Evolutionary conservation across 2,113 vertebrate genomes (phyloP).

Genomic region (Lampris megalopsis): DNA sequence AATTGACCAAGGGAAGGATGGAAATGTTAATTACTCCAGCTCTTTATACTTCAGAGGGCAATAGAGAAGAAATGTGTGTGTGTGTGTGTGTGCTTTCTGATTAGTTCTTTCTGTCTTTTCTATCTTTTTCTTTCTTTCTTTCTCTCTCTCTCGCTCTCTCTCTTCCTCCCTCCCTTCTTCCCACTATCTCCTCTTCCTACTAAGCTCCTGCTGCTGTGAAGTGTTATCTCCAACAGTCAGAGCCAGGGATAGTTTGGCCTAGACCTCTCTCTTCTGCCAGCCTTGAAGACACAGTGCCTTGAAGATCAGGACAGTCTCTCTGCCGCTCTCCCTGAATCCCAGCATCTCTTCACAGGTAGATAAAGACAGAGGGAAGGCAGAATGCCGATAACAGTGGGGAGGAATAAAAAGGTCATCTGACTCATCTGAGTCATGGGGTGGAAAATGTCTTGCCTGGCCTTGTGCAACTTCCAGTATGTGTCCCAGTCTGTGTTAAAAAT

Average conservation of each 20-base stretch:
- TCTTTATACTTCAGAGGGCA: slow-evolving; percentile 41
- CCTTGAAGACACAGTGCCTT: slow-evolving; percentile 31
- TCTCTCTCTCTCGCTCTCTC: neutral
- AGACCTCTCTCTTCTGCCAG: slow-evolving; percentile 28
- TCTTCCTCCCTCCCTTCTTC: neutral
- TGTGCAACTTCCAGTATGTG: slow-evolving; percentile 24
- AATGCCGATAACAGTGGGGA: slow-evolving; percentile 49
- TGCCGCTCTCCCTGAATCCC: slow-evolving; percentile 24
- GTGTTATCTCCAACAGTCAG: slow-evolving; percentile 63
- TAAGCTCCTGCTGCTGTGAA: slow-evolving; percentile 53
- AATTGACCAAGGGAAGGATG: slow-evolving; percentile 43
- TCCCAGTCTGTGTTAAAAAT: slow-evolving; percentile 27
- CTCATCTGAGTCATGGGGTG: slow-evolving; percentile 15
- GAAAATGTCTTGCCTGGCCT: slow-evolving; percentile 24
- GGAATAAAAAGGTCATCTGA: slow-evolving; percentile 25
- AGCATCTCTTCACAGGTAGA: slow-evolving; percentile 44
- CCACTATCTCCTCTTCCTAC: slow-evolving; percentile 28
- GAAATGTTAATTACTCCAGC: slow-evolving; percentile 51
- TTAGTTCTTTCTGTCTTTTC: neutral
- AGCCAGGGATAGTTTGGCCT: slow-evolving; percentile 35
- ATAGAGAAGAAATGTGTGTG: neutral
- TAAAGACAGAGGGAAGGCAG: slow-evolving; percentile 36
- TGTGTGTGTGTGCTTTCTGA: slow-evolving; percentile 4
- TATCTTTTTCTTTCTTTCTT: slow-evolving; percentile 5
- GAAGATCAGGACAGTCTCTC: slow-evolving; percentile 53